Evolutionary conservation across 2,888 invertebrate genomes (phyloP).

Genomic region (Drosophila paranaensis): DNA sequence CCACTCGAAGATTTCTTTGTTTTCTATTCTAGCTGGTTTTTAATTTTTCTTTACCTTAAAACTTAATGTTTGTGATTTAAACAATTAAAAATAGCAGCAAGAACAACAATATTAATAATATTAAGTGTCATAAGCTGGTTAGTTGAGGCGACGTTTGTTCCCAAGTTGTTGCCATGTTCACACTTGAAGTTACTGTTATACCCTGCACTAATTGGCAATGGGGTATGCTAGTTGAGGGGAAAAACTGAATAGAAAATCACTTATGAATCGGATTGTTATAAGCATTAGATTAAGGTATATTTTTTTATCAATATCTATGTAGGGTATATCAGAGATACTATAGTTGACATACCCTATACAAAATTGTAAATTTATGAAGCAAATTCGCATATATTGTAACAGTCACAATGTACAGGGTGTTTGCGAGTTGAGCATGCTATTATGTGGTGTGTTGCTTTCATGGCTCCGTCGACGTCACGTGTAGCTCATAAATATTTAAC

Average conservation of each 20-base stretch:
- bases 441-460: slow-evolving; percentile 30
- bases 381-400: too few relatives aligned
- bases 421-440: background rate
- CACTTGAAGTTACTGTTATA: slow-evolving; percentile 14
- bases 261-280: background rate
- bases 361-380: too few relatives aligned
- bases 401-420: background rate
- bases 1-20: background rate
- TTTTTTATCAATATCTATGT: background rate
- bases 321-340: too few relatives aligned
- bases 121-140: slow-evolving; percentile 45
- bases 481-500: slow-evolving; percentile 69
- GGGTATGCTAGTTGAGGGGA: background rate
- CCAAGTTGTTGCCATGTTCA: slow-evolving; percentile 47
- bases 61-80: slow-evolving; percentile 31
- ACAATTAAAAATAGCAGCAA: slow-evolving; percentile 40
- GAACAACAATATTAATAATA: slow-evolving; percentile 24
- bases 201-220: background rate
- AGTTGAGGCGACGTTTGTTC: slow-evolving; percentile 35
- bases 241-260: background rate
- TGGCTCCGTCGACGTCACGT: slow-evolving; percentile 60
- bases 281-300: background rate
- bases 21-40: slow-evolving; percentile 25
- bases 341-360: too few relatives aligned
- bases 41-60: background rate